These are phyloP conservation scores for Nothoprocta pentlandii DNA, from an alignment of 2,113 vertebrate genomes.

Conservation along the genomic window DNA sequence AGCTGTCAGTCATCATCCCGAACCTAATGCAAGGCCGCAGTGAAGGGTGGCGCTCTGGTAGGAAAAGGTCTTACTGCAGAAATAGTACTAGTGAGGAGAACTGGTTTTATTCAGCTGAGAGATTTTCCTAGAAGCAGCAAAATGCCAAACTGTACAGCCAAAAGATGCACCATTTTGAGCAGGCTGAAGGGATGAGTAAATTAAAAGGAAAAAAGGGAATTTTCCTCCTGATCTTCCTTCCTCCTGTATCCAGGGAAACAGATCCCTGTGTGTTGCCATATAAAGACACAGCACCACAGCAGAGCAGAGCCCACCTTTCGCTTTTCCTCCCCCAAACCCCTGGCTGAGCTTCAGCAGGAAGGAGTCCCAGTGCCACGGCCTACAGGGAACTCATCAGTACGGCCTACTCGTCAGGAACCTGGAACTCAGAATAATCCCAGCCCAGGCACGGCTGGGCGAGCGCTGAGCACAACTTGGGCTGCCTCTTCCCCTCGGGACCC, in stretches of 20 bases:
- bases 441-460: no score
- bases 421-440: not conserved
- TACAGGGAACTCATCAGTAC: no score
- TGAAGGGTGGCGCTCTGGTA: not conserved
- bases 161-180: not conserved
- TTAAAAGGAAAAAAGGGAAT: not conserved
- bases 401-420: not conserved
- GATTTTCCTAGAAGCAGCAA: not conserved
- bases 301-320: not conserved
- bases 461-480: no score
- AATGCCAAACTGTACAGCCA: not conserved
- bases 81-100: not conserved
- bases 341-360: not conserved
- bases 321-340: not conserved
- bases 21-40: not conserved
- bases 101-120: not conserved
- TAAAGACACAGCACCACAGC: not conserved
- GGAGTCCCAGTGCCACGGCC: no score
- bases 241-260: slow-evolving; percentile 50
- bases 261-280: not conserved
- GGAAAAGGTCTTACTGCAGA: not conserved
- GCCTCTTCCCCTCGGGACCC: not conserved
- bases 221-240: slow-evolving; percentile 23
- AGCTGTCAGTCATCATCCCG: not conserved
- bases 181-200: not conserved